Conservation (phyloP, 2,888 invertebrate genomes). For the Geotrupes spiniger region DNA sequence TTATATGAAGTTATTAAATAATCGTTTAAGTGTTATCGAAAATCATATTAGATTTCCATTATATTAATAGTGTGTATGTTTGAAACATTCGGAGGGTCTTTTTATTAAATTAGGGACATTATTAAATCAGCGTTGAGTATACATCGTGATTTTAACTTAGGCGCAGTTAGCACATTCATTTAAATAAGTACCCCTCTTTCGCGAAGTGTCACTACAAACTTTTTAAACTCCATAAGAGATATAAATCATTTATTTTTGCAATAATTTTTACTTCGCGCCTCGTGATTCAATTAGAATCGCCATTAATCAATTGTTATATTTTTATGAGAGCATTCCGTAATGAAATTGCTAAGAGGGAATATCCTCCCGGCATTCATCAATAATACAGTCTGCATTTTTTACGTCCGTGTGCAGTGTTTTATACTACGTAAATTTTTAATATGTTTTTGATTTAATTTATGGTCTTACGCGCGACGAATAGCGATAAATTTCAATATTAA, state of each 20-base stretch:
- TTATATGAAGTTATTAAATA: background rate
- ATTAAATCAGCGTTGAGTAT: constrained; percentile 27
- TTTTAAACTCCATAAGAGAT: constrained; percentile 44
- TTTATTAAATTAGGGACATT: constrained; percentile 35
- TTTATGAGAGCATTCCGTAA: constrained; percentile 48
- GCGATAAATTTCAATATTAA: too few relatives aligned
- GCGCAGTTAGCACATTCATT: constrained; percentile 37
- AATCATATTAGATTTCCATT: constrained; percentile 6
- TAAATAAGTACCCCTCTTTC: constrained; percentile 42
- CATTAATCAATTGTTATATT: constrained; percentile 51
- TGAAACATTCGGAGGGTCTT: constrained; percentile 23
- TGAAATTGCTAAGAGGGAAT: constrained; percentile 39
- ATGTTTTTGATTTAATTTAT: too few relatives aligned
- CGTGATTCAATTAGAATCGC: constrained; percentile 49
- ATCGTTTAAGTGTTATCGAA: background rate
- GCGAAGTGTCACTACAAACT: constrained; percentile 44
- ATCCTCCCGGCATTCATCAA: constrained; percentile 28
- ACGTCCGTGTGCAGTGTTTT: background rate
- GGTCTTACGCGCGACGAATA: too few relatives aligned
- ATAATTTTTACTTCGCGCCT: constrained; percentile 32
- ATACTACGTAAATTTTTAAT: too few relatives aligned
- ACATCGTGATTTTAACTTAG: constrained; percentile 6
- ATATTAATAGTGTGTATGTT: constrained; percentile 5
- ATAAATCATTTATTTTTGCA: constrained; percentile 47
- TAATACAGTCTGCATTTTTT: constrained; percentile 22